Conservation (phyloP, 1,140 invertebrate genomes). For the Notospermus geniculatus region DNA sequence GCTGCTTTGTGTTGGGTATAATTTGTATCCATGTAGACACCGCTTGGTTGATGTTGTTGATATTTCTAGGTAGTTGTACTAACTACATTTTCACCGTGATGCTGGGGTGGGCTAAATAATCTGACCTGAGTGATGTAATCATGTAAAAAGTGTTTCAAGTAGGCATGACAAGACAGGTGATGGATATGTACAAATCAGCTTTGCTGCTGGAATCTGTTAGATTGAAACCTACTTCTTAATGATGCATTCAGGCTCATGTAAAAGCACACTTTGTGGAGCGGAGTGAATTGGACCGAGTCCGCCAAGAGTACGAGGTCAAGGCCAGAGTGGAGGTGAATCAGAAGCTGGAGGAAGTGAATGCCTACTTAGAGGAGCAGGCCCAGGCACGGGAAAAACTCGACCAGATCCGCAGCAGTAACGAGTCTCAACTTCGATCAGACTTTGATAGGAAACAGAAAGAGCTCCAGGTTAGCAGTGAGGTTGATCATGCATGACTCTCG, state of each 20-base stretch:
- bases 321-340: constrained; percentile 45
- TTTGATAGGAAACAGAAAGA: constrained; percentile 28
- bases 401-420: constrained; percentile 35
- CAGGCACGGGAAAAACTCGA: constrained; percentile 42
- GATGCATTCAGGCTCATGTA: constrained; percentile 11
- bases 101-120: no score
- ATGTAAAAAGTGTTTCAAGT: no score
- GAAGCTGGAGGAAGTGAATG: constrained; percentile 49
- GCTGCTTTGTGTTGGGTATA: no score
- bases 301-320: constrained; percentile 38
- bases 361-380: constrained; percentile 47
- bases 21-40: no score
- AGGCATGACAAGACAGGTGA: no score
- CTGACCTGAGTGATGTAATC: no score
- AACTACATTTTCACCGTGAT: no score
- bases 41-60: no score
- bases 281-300: constrained; percentile 27
- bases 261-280: constrained; percentile 25
- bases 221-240: no score
- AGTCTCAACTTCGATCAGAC: constrained; percentile 27
- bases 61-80: no score
- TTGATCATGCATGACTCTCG: neutral
- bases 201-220: no score
- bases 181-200: no score
- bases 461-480: constrained; percentile 35